Base-by-base conservation (phyloP, 2,888 invertebrate species). In the Diplazon laetatorius region DNA sequence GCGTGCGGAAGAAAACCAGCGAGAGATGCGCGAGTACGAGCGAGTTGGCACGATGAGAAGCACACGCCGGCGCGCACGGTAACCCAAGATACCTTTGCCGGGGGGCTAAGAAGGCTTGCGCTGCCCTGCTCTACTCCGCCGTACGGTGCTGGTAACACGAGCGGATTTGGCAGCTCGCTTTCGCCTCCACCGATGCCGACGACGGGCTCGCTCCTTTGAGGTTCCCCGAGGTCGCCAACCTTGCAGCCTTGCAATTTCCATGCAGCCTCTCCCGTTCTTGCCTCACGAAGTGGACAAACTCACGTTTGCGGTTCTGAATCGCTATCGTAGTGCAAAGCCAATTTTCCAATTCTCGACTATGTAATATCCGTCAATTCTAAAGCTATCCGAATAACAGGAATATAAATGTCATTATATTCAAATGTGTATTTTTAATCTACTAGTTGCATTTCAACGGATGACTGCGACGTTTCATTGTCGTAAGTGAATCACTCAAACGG, bases 131-230 rank as follows among this genome's bases (percentile, higher is more conserved):
- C 70, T 44, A 6, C 63, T 69, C 57, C 22, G 73, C 59, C 69
- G 80, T 78, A 77, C 78, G 79, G 76, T 78, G 73, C 76, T 80
- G 81, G 84, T 84, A 84, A 84, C 81, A 78, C 82, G 83, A 84
- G 83, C 82, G 83, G 81, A 82, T 84, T 83, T 82, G 84, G 83
- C 82, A 82, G 80, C 78, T 80, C 78, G 80, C 74, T 78, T 78
- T 75, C 71, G 72, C 71, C 75, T 71, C 57, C 22, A 60, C 59
- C 46, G 30, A 35, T 37, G 39, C 35, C 55, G 71, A 62, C 66
- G 68, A 55, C 55, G 48, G 66, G 48, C 75, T 70, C 70, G 71
- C 71, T 60, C 44, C 20, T 59, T 42, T 35, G 35, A 12, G 35
- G 37, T 37, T 48, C 52, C 37, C 57, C 68, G 71, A 72, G 76